Percentiles rank a stretch among this genome's conserved stretches.
phyloP scores from a whole-genome alignment of 2,888 invertebrate genomes.

The Sisyra nigra region DNA sequence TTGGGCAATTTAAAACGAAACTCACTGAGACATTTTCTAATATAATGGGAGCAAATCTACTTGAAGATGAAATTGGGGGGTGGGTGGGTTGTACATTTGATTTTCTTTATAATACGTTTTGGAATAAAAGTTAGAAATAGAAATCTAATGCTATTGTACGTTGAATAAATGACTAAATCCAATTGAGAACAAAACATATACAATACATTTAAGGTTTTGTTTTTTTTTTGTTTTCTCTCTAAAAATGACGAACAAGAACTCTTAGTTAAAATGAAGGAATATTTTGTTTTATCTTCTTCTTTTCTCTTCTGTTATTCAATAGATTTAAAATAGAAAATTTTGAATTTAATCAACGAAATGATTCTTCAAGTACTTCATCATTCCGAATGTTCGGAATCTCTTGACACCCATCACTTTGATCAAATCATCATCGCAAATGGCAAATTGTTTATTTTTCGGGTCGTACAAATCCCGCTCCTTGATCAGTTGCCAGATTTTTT shows the following conservation, averaged over 20 bases:
- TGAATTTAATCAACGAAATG: constrained; percentile 57
- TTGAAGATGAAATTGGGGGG: no score
- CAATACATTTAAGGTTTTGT: neutral
- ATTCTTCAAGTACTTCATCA: constrained; percentile 91
- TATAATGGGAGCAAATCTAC: no score
- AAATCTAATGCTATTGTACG: no score
- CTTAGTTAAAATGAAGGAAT: constrained; percentile 2
- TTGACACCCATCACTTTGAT: constrained; percentile 81
- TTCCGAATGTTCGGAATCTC: constrained; percentile 87
- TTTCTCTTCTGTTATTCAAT: constrained; percentile 10
- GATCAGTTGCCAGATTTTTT: constrained; percentile 78
- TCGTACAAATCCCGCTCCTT: constrained; percentile 81
- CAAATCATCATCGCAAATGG: constrained; percentile 83
- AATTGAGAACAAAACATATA: no score
- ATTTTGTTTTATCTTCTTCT: constrained; percentile 4
- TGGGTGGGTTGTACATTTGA: no score
- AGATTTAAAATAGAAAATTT: constrained; percentile 21
- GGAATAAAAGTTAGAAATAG: no score
- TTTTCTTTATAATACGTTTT: no score
- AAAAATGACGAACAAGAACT: neutral
- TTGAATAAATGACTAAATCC: no score
- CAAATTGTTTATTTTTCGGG: constrained; percentile 88
- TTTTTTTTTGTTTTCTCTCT: constrained; percentile 1
- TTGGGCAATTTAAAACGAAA: no score
- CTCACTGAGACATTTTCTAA: no score